A percentile compares a stretch with the other conserved stretches of the same genome.
Conservation (phyloP, 2,888 invertebrate genomes). For the Griposia aprilina region DNA sequence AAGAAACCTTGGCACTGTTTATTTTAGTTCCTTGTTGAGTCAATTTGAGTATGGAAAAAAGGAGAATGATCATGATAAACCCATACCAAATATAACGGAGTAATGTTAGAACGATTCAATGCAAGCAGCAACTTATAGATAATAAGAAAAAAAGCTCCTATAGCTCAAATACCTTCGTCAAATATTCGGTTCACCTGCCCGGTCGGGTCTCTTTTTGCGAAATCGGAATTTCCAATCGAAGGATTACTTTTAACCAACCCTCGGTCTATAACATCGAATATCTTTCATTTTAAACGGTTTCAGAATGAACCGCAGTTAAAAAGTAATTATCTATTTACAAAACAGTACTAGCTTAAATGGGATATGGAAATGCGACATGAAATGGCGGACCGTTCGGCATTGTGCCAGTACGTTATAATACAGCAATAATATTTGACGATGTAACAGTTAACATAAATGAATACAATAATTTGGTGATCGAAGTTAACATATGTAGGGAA, state of each 20-base stretch:
- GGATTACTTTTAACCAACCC: constrained; percentile 8
- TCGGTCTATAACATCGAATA: neutral
- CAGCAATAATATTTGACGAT: constrained; percentile 40
- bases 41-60: constrained; percentile 9
- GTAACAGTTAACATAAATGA: constrained; percentile 38
- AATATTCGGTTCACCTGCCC: constrained; percentile 40
- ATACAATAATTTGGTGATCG: constrained; percentile 26
- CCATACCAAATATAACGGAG: neutral
- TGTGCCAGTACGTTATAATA: constrained; percentile 49
- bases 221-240: constrained; percentile 46
- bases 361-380: constrained; percentile 46
- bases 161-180: constrained; percentile 37
- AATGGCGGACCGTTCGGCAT: constrained; percentile 48
- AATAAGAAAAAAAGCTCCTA: neutral
- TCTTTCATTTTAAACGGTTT: constrained; percentile 14
- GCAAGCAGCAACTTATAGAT: neutral
- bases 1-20: neutral
- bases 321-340: constrained; percentile 43
- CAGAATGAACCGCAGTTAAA: constrained; percentile 23
- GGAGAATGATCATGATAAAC: neutral
- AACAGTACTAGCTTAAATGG: constrained; percentile 31
- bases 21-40: neutral
- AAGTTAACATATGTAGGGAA: neutral
- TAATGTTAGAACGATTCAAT: constrained; percentile 2
- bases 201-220: constrained; percentile 1